A percentile compares a stretch with the other conserved stretches of the same genome.
phyloP scores from a whole-genome alignment of 2,888 invertebrate genomes.

The Drosophila pullipes region DNA sequence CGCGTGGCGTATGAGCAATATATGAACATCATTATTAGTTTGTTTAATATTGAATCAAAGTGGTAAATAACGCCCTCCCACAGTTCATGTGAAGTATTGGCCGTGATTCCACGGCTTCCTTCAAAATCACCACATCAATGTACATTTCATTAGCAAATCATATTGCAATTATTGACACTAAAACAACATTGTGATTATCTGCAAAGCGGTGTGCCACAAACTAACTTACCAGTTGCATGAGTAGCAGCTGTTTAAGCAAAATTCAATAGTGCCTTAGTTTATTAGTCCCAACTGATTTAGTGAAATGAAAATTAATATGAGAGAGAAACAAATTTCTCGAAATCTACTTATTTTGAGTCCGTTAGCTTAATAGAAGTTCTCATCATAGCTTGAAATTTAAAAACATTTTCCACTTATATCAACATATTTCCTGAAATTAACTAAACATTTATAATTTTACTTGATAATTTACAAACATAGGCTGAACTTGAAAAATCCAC shows the following conservation, averaged over 20 bases:
- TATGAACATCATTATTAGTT: constrained; percentile 20
- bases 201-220: not conserved
- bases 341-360: too few relatives aligned
- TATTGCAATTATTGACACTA: not conserved
- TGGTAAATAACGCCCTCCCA: not conserved
- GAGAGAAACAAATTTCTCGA: too few relatives aligned
- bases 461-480: not conserved
- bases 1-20: constrained; percentile 18
- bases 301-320: too few relatives aligned
- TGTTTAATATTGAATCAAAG: constrained; percentile 23
- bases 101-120: not conserved
- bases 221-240: not conserved
- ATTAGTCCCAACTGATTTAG: too few relatives aligned
- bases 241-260: not conserved
- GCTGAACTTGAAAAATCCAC: not conserved
- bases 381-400: not conserved
- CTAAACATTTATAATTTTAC: too few relatives aligned
- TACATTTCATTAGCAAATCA: not conserved
- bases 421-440: not conserved
- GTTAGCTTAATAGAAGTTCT: not conserved
- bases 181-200: not conserved
- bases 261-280: too few relatives aligned
- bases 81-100: constrained; percentile 1
- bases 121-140: not conserved
- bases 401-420: not conserved